Percentiles rank a stretch among this genome's conserved stretches.
Evolutionary conservation across 2,797 vertebrate species (phyloP).

Genomic region (Falco berigora): DNA sequence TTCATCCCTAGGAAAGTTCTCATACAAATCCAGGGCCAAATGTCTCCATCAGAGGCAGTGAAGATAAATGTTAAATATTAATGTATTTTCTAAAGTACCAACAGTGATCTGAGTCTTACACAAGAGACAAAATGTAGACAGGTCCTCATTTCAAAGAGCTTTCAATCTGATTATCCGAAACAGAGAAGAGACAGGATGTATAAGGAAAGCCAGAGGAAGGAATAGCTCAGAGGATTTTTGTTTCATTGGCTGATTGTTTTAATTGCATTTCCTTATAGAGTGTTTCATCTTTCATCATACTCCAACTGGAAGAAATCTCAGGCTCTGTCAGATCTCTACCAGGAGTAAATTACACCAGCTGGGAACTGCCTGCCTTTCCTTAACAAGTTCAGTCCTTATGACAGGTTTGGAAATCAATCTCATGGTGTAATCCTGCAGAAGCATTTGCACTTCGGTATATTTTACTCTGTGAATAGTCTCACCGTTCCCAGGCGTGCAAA

Average conservation of each 20-base stretch:
- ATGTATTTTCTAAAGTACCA: neutral
- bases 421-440: neutral
- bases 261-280: neutral
- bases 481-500: too few species aligned
- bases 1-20: neutral
- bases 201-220: neutral
- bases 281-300: neutral
- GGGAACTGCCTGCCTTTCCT: neutral
- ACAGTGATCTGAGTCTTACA: neutral
- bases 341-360: neutral
- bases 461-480: neutral
- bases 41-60: neutral
- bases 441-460: neutral
- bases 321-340: neutral
- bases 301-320: neutral
- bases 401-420: neutral
- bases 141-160: neutral
- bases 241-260: slow-evolving; percentile 24
- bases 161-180: slow-evolving; percentile 23
- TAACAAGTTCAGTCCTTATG: neutral
- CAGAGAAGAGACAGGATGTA: neutral
- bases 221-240: neutral
- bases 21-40: neutral
- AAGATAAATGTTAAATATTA: neutral
- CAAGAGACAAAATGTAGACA: slow-evolving; percentile 7